Evolutionary conservation across 2,888 invertebrate genomes (phyloP), one percentile per base, ranked within the genome.

Genomic region (Rugalucina vietnamica): DNA sequence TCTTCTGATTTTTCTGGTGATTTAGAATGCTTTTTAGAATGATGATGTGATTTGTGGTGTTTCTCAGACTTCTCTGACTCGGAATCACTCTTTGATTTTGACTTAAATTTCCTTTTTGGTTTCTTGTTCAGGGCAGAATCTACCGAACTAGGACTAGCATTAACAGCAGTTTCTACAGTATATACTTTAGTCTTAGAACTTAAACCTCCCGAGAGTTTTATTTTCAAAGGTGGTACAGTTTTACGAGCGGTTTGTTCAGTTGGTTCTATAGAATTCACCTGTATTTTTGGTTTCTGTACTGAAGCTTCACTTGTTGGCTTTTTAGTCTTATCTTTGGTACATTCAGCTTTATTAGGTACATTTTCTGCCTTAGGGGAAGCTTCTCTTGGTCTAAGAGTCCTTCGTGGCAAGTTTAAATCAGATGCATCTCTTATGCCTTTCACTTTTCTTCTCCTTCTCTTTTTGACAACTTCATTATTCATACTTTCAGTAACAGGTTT

Each of bases 141-240:
- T 21, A 77, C 78, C 34, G 57, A 36, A 32, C 60, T 82, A 36
- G 71, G 50, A n/a, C 27, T 50, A 10, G 49, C 24, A 27, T 79
- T 49, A 34, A 60, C 14, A 3, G 76, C 69, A 1, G 83, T 78
- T 57, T 85, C 84, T 21, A 88, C 86, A 73, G 84, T 86, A 50
- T 88, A 88, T 2, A 82, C 82, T 57, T 88, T 88, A 21, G 79
- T 80, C 76, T 65, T 74, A 0, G 85, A 85, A 27, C 81, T 57
- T 10, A 78, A 74, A n/a, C 70, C 73, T 72, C 81, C 86, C 65
- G 84, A 81, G 1, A 88, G 50, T 73, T 88, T 88, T 10, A 88
- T 81, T 50, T 88, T 88, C 21, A 88, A 65, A 14, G 88, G 88
- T n/a, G 88, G 88, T 43, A 88, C 88, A 36, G 88, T 88, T 78